phyloP scores from a whole-genome alignment of 1,140 invertebrate species.

The Drosophila baimaii region DNA sequence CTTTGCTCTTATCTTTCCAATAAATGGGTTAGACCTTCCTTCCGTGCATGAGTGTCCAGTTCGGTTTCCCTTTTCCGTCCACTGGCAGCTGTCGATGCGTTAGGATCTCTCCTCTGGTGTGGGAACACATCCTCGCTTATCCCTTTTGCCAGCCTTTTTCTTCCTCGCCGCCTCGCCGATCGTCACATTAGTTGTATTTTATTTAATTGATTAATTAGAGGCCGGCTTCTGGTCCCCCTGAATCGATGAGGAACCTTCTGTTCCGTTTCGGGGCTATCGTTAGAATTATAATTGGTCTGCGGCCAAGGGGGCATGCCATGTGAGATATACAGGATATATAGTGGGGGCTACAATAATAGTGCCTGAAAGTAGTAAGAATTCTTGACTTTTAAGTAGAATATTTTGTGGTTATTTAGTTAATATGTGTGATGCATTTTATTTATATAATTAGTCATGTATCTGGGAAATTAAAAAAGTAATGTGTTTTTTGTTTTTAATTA shows the following conservation, averaged over 20 bases:
- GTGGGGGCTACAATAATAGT: neutral
- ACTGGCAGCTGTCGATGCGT: constrained; percentile 28
- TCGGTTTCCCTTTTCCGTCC: neutral
- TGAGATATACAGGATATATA: constrained; percentile 10
- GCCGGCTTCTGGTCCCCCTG: constrained; percentile 57
- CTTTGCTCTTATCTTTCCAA: constrained; percentile 9
- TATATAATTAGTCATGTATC: too few relatives aligned
- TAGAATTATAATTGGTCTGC: constrained; percentile 81
- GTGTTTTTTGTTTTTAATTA: too few relatives aligned
- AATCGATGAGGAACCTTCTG: constrained; percentile 27
- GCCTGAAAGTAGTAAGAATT: neutral
- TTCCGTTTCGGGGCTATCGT: constrained; percentile 55
- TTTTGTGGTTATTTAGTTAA: neutral
- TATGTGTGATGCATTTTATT: too few relatives aligned
- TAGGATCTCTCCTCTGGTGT: neutral
- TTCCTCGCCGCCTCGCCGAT: constrained; percentile 13
- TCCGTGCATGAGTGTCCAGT: neutral
- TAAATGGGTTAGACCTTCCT: constrained; percentile 25
- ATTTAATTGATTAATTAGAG: constrained; percentile 84
- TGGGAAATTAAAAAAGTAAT: too few relatives aligned
- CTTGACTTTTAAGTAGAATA: neutral
- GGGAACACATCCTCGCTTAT: constrained; percentile 28
- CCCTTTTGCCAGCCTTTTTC: constrained; percentile 30
- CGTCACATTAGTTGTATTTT: constrained; percentile 71
- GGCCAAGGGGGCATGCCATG: constrained; percentile 35